Base-by-base conservation (phyloP, 2,888 invertebrate species). In the Caenorhabditis macrosperma region DNA sequence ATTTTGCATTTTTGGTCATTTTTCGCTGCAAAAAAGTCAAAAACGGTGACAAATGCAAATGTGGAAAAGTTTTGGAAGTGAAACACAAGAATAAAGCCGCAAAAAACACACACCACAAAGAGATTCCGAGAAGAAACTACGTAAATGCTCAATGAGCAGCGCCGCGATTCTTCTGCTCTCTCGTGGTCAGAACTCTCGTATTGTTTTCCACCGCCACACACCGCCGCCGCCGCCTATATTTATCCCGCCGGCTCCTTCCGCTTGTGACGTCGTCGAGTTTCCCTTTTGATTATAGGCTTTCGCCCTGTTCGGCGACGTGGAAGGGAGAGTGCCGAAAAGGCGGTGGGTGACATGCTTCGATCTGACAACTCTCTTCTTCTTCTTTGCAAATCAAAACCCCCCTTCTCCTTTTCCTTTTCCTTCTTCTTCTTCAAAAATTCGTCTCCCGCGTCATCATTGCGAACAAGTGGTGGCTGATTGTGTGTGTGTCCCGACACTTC, bases 401-500 rank as follows among this genome's bases (percentile, higher is more conserved):
- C 24, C 54, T 12, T 15, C 61, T 22, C 10, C 17, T 61, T 20
- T 15, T 48, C 41, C 17, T 61, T 24, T 46, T 61, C 48, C 17
- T 9, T n/a, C 59, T 4, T 1, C 6, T 10, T 17, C 26, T 12
- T 41, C 15, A 24, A 15, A 24, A 17, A 20, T 54, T 15, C 17
- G 22, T 6, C 50, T 20, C 20, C 35, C 35, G 22, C 64, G 22
- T 64, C 64, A 22, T 66, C 54, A 28, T 33, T 6, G 30, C n/a
- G 75, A 75, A 75, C 67, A 75, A 75, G 75, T 75, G 67, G 61
- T 50, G 67, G 44, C 75, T 75, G 75, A 75, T 75, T 75, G 75
- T 57, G 72, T 72, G 33, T 50, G n/a, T n/a, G n/a, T 59, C 59
- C 52, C 57, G 57, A 57, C 63, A 63, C 63, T 63, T 63, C 48